Percentiles rank a stretch among this genome's conserved stretches.
phyloP scores from a whole-genome alignment of 2,888 invertebrate species.

The Drosophila meridiana region DNA sequence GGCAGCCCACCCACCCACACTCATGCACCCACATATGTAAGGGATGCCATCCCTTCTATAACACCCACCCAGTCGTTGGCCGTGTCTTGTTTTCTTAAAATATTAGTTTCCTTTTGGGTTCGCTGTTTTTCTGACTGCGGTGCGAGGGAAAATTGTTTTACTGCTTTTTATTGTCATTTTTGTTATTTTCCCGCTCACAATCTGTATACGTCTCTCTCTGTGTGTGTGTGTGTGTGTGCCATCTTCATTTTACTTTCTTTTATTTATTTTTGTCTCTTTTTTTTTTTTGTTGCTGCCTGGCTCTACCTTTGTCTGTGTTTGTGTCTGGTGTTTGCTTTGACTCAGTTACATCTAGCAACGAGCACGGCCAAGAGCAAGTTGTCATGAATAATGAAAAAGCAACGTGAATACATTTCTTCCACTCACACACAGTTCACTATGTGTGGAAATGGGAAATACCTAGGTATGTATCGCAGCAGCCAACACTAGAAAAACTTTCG shows the following conservation, averaged over 20 bases:
- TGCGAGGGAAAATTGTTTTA: constrained; percentile 70
- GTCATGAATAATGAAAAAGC: constrained; percentile 80
- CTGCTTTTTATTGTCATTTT: constrained; percentile 81
- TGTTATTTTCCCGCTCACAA: constrained; percentile 57
- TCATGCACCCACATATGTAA: constrained; percentile 18
- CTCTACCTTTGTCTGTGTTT: constrained; percentile 24
- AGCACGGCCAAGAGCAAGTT: constrained; percentile 68
- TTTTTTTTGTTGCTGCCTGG: constrained; percentile 3
- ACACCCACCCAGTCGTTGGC: constrained; percentile 26
- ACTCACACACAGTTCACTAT: constrained; percentile 29
- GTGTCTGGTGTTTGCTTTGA: constrained; percentile 64
- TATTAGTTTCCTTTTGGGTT: constrained; percentile 75
- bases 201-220: constrained; percentile 8
- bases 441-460: constrained; percentile 3
- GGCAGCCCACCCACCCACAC: not conserved
- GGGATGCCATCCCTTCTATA: constrained; percentile 39
- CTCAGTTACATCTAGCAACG: constrained; percentile 64
- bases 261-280: not conserved
- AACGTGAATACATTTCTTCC: constrained; percentile 75
- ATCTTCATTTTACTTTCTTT: constrained; percentile 30
- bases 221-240: constrained; percentile 11
- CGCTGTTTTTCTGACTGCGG: constrained; percentile 31
- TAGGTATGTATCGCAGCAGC: not conserved
- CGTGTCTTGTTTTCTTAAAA: constrained; percentile 79
- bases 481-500: constrained; percentile 36